Evolutionary conservation across 2,888 invertebrate species (phyloP).

Genomic region (Eumacrocentrus americanus): DNA sequence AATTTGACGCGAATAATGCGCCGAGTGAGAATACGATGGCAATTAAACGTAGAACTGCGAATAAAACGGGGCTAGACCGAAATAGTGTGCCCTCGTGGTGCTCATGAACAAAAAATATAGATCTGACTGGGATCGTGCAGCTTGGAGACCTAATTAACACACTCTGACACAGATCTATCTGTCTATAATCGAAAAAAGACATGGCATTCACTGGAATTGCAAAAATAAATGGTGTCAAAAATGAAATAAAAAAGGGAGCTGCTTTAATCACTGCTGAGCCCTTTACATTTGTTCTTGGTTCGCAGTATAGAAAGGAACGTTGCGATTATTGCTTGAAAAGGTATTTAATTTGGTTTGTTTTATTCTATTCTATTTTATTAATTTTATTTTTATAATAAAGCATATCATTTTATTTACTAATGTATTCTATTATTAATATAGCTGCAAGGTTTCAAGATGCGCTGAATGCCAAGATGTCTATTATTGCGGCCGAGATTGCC

Average conservation of each 20-base stretch:
- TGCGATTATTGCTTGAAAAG: constrained; percentile 75
- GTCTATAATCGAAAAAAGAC: background rate
- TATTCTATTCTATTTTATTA: too few relatives aligned
- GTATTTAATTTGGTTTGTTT: constrained; percentile 37
- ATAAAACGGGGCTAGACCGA: constrained; percentile 20
- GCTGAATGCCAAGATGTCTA: constrained; percentile 81
- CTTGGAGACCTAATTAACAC: too few relatives aligned
- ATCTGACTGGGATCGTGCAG: too few relatives aligned
- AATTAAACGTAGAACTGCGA: constrained; percentile 9
- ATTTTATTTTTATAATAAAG: background rate
- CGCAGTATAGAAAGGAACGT: constrained; percentile 71
- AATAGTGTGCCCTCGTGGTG: constrained; percentile 3
- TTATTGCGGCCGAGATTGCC: constrained; percentile 83
- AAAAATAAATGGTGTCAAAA: background rate
- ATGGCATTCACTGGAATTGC: constrained; percentile 1
- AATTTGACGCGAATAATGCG: constrained; percentile 10
- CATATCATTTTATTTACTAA: background rate
- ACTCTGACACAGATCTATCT: background rate
- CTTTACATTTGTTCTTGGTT: constrained; percentile 75
- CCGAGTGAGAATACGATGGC: constrained; percentile 13
- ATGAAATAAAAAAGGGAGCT: constrained; percentile 65
- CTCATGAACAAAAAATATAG: too few relatives aligned
- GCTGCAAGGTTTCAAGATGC: constrained; percentile 78
- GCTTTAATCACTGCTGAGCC: constrained; percentile 76
- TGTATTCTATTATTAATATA: constrained; percentile 48